Conservation (phyloP, 1,140 invertebrate genomes). For the Drosophila neocordata region DNA sequence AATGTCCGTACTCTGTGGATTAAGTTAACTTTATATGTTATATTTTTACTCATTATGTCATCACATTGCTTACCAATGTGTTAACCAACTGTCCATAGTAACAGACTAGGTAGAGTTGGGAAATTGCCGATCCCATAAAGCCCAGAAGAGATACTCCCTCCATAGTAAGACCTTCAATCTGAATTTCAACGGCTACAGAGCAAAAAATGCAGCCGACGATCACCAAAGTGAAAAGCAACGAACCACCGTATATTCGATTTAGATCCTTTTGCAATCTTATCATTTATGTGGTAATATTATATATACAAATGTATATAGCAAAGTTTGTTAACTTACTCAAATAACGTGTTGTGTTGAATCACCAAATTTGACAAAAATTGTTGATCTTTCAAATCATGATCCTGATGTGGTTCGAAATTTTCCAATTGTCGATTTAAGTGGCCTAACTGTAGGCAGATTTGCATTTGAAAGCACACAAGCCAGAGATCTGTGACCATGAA, state of each 20-base stretch:
- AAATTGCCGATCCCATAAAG: conserved; percentile 41
- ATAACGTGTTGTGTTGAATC: conserved; percentile 41
- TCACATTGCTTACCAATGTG: conserved; percentile 24
- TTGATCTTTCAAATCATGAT: conserved; percentile 24
- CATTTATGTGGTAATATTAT: too few species aligned
- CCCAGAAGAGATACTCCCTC: conserved; percentile 46
- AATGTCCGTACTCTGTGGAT: conserved; percentile 37
- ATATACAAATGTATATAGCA: too few species aligned
- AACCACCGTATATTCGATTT: conserved; percentile 39
- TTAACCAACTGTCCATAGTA: conserved; percentile 52
- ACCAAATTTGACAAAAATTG: conserved; percentile 45
- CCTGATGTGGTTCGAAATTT: conserved; percentile 32
- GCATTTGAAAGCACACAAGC: conserved; percentile 51
- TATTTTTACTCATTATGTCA: too few species aligned
- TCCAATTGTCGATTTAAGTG: conserved; percentile 34
- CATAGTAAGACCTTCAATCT: conserved; percentile 42
- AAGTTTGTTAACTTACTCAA: conserved; percentile 46
- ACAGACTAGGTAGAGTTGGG: conserved; percentile 55
- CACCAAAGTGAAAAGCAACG: conserved; percentile 48
- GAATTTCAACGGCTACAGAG: conserved; percentile 43
- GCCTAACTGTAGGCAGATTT: conserved; percentile 61
- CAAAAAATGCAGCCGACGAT: conserved; percentile 48
- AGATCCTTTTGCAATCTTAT: conserved; percentile 30
- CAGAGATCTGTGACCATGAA: conserved; percentile 52
- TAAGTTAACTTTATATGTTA: too few species aligned